These are phyloP conservation scores for Zaprionus lineosus DNA, from an alignment of 2,888 invertebrate genomes.

Conservation along the genomic window DNA sequence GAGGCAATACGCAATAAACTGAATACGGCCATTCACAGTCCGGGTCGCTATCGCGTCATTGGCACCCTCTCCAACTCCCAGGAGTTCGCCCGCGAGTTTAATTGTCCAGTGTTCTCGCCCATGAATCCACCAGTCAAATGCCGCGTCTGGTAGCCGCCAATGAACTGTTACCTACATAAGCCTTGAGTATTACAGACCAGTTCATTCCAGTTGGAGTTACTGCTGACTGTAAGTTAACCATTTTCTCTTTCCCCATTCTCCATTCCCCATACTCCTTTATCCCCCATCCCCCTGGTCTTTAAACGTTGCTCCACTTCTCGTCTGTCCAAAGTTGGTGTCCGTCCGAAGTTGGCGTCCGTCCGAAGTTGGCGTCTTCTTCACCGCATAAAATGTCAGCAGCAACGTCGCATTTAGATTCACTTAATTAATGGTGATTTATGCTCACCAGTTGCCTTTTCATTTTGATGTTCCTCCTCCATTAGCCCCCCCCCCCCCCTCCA, in stretches of 20 bases:
- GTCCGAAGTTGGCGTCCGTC: not conserved
- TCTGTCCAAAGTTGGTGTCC: too few species aligned
- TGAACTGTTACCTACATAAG: constrained; percentile 1
- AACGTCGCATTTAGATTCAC: constrained; percentile 54
- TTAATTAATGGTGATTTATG: constrained; percentile 77
- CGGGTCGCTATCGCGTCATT: constrained; percentile 91
- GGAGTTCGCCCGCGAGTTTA: constrained; percentile 89
- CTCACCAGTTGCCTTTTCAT: constrained; percentile 28
- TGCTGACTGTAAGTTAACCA: constrained; percentile 40
- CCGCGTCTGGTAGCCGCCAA: constrained; percentile 87
- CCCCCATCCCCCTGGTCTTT: not conserved
- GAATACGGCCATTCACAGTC: constrained; percentile 92
- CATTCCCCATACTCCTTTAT: not conserved
- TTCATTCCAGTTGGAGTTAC: constrained; percentile 33
- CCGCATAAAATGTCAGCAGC: constrained; percentile 62
- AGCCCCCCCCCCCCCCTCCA: not conserved
- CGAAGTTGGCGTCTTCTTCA: constrained; percentile 36
- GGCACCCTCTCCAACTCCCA: constrained; percentile 90
- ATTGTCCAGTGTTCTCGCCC: constrained; percentile 87
- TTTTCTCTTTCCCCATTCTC: not conserved
- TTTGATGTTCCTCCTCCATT: not conserved
- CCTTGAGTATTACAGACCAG: constrained; percentile 57
- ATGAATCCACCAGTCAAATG: constrained; percentile 92
- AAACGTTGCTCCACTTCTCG: constrained; percentile 46
- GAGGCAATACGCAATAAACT: constrained; percentile 91